Evolutionary conservation across 2,797 vertebrate species (phyloP), one percentile per base, ranked within the genome.

Genomic region (Leptodactylus fallax): DNA sequence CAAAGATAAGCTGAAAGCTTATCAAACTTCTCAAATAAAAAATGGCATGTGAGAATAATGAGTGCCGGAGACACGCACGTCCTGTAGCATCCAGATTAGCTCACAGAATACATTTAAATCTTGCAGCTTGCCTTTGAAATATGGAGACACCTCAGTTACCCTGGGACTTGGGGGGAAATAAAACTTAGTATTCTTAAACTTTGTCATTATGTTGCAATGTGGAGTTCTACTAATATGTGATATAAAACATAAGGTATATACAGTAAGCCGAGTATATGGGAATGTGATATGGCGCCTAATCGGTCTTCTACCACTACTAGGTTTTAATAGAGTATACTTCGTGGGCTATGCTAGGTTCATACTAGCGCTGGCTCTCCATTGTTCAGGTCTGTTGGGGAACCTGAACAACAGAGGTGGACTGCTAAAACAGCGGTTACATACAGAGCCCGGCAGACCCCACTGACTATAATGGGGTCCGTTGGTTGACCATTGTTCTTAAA

Each of bases 1-100:
- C 76, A 85, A 77, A 89, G 84, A 89, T 86, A 89, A 89, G 71
- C 79, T 77, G 81, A 55, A 27, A 80, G 83, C 83, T 85, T 88
- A 88, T 89, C 83, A 81, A 67, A 67, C 71, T 89, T 81, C 79
- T 86, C 58, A 83, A 82, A 86, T 77, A 86, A 86, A 85, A 86
- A 86, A 78, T 81, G 76, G 76, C 63, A 84, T 85, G 69, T 9
- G 51, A 77, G 83, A 89, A 82, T 78, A 77, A 83, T 89, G 87
- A 88, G 80, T 76, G 65, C 61, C 16, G 63, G 45, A 77, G 23
- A 67, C 55, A 72, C 67, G 65, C 69, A 76, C 49, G 47, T 86
- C 53, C 69, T 83, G 87, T 47, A 61, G 72, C 87, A 69, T 86
- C 69, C 88, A 86, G 83, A 89, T 86, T 83, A 83, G 72, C 49